Percentiles rank a stretch among this genome's conserved stretches.
These are phyloP conservation scores for Pelecanus crispus DNA, from an alignment of 2,113 vertebrate species.

Conservation along the genomic window DNA sequence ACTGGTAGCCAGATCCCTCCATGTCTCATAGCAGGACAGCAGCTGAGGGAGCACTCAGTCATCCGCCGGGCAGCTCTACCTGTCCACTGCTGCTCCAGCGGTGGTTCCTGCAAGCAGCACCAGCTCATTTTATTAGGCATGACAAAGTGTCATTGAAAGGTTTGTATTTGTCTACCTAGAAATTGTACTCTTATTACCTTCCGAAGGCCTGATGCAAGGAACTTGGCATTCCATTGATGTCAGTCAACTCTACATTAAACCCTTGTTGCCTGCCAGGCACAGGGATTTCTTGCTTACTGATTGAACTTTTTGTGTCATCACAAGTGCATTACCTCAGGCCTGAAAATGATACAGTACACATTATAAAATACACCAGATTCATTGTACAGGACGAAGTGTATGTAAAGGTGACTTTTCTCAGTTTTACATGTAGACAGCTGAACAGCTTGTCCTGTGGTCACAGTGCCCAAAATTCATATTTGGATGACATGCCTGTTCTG, in stretches of 20 bases:
- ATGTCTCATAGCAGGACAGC: accelerated
- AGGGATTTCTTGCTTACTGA: neutral
- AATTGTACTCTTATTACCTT: neutral
- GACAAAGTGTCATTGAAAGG: neutral
- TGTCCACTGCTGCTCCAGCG: neutral
- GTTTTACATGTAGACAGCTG: neutral
- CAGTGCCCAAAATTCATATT: neutral
- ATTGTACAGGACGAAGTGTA: neutral
- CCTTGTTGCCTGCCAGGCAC: neutral
- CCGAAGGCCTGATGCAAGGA: neutral
- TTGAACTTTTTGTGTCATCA: neutral
- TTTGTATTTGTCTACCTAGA: neutral
- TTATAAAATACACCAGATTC: neutral
- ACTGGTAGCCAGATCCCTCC: neutral
- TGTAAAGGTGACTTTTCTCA: neutral
- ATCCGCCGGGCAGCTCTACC: neutral
- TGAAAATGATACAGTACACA: neutral
- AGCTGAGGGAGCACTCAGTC: neutral
- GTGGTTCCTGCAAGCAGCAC: neutral
- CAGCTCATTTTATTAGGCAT: neutral
- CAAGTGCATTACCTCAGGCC: neutral
- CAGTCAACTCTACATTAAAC: neutral
- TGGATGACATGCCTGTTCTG: neutral
- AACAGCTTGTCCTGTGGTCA: neutral
- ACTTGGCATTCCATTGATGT: neutral